Evolutionary conservation across 23 tunicate species (phyloP).

Genomic region (Diplosoma virens): DNA sequence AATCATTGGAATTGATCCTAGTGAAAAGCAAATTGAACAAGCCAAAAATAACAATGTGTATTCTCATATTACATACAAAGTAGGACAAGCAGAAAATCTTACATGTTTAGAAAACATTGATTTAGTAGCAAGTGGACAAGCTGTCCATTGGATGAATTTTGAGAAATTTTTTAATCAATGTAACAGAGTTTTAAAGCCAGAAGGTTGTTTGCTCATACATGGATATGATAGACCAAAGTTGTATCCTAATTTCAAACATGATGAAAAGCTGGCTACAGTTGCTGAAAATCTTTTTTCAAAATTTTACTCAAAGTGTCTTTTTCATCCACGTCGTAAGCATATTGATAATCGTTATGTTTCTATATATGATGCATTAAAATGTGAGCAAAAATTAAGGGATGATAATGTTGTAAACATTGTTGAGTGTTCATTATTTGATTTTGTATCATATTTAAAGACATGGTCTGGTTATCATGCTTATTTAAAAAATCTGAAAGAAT

Average conservation of each 20-base stretch:
- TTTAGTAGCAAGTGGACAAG: slow-evolving; percentile 65
- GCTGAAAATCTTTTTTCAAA: slow-evolving; percentile 27
- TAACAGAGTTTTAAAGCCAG: slow-evolving; percentile 50
- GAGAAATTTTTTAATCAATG: slow-evolving; percentile 62
- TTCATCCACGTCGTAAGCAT: slow-evolving; percentile 66
- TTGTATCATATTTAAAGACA: slow-evolving; percentile 48
- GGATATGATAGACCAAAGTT: slow-evolving; percentile 58
- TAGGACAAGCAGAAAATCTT: slow-evolving; percentile 54
- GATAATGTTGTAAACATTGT: slow-evolving; percentile 36
- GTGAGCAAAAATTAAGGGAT: slow-evolving; percentile 38
- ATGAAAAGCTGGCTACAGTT: background rate
- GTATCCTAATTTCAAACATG: background rate
- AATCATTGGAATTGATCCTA: slow-evolving; percentile 64
- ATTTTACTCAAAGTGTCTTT: slow-evolving; percentile 36
- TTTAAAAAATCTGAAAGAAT: background rate
- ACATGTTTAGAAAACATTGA: slow-evolving; percentile 41
- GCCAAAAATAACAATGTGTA: slow-evolving; percentile 37
- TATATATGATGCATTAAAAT: slow-evolving; percentile 15
- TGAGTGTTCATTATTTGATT: slow-evolving; percentile 24
- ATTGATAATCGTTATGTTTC: slow-evolving; percentile 46
- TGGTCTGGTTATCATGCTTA: slow-evolving; percentile 74
- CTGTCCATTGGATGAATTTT: slow-evolving; percentile 77
- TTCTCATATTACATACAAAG: slow-evolving; percentile 34
- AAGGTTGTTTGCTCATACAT: slow-evolving; percentile 65
- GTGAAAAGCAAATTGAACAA: slow-evolving; percentile 51